Evolutionary conservation across 2,797 vertebrate genomes (phyloP).

Genomic region (Lutjanus campechanus): DNA sequence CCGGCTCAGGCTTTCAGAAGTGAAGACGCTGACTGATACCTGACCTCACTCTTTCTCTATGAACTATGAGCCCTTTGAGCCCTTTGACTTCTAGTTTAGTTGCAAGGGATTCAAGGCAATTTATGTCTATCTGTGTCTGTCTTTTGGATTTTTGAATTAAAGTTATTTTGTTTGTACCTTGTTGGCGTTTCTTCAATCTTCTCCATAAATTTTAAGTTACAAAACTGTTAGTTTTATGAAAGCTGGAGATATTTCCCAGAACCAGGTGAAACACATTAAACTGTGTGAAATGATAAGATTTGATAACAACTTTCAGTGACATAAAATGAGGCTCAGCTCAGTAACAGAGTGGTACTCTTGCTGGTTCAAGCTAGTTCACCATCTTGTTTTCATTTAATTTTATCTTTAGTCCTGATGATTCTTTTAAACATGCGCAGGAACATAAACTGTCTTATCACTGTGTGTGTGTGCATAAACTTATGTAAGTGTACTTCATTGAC

Average conservation of each 20-base stretch:
- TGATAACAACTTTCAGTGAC: conserved; percentile 43
- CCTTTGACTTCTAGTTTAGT: too few species aligned
- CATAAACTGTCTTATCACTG: conserved; percentile 48
- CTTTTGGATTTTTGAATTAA: neutral
- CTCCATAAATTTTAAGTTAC: neutral
- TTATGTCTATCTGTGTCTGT: neutral
- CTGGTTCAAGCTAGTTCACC: conserved; percentile 9
- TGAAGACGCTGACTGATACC: too few species aligned
- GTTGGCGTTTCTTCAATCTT: neutral
- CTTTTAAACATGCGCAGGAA: neutral
- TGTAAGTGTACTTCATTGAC: conserved; percentile 67
- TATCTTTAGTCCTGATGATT: conserved; percentile 2
- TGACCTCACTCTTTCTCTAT: too few species aligned
- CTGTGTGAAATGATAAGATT: conserved; percentile 11
- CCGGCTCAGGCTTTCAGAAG: too few species aligned
- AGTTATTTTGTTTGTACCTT: neutral
- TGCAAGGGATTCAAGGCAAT: too few species aligned
- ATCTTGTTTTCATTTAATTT: neutral
- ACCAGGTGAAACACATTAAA: conserved; percentile 15
- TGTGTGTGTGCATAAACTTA: conserved; percentile 56
- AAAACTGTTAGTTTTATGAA: neutral
- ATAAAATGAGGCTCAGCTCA: conserved; percentile 1
- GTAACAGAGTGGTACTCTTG: neutral
- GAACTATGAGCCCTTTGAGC: too few species aligned
- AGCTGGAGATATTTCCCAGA: conserved; percentile 12